Evolutionary conservation across 2,113 vertebrate species (phyloP), one percentile per base, ranked within the genome.

Genomic region (Notiomystis cincta): DNA sequence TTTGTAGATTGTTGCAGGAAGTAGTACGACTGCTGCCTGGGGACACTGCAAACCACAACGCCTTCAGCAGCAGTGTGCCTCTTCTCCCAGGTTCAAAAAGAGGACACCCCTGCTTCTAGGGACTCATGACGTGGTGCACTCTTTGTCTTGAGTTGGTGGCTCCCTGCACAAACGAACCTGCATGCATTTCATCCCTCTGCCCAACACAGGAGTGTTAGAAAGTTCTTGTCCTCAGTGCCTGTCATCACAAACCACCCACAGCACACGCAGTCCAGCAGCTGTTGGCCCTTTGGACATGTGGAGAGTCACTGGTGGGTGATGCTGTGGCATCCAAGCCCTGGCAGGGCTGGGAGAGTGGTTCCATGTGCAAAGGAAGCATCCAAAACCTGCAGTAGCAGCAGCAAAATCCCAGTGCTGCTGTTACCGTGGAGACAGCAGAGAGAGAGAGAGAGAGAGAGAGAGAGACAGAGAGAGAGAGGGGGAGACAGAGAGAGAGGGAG

Each of bases 391-490:
- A 87, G 45, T 0, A 66, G 24, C 40, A 87, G 33, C 61, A 87
- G 67, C 80, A 96, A 61, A 92, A 90, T 71, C 54, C 50, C 12
- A 22, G 73, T 27, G 53, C 89, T 90, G 70, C 66, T 70, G 97
- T 98, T 97, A 89, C 97, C 61, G 5, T 98, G 97, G 98, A 97
- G 96, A 98, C 95, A 92, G 86, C n/a, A 82, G 62, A 31, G n/a
- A 25, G 44, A 31, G 51, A 20, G 4, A 9, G 28, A 23, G 6
- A 18, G 33, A 33, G 25, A 47, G n/a, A 7, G 38, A 33, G 33
- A 18, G 17, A 21, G 57, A 16, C 33, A 35, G 21, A 33, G n/a
- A 22, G 35, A 16, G 27, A 5, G 16, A 22, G n/a, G n/a, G n/a
- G n/a, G n/a, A n/a, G n/a, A n/a, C n/a, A n/a, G n/a, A n/a, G n/a